Evolutionary conservation across 1,140 invertebrate species (phyloP).

Genomic region (Calephelis virginiensis): DNA sequence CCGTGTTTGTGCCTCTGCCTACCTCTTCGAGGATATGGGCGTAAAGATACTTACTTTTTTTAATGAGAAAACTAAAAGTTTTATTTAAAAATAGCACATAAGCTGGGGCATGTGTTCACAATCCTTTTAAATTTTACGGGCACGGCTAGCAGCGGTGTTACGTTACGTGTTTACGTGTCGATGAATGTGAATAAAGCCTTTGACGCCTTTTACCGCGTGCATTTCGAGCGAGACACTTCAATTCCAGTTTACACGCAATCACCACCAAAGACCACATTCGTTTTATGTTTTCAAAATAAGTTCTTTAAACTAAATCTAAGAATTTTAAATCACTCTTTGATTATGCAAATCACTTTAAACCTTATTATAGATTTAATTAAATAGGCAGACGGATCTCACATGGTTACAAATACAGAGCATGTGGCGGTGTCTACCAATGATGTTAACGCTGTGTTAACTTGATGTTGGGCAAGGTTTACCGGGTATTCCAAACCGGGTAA

Average conservation of each 20-base stretch:
- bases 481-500: no score
- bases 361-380: no score
- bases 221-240: constrained; percentile 66
- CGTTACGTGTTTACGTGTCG: constrained; percentile 57
- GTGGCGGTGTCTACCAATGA: no score
- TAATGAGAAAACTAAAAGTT: constrained; percentile 27
- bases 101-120: constrained; percentile 26
- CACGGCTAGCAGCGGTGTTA: constrained; percentile 29
- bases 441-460: no score
- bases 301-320: background rate
- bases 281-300: constrained; percentile 5
- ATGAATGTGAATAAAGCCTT: constrained; percentile 72
- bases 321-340: no score
- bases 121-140: constrained; percentile 38
- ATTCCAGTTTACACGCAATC: constrained; percentile 64
- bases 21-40: no score
- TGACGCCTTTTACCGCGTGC: constrained; percentile 68
- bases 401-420: no score
- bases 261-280: constrained; percentile 34
- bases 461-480: no score
- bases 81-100: constrained; percentile 15
- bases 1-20: no score
- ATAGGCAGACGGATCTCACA: no score
- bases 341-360: no score
- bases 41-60: background rate